Conservation (phyloP, 2,888 invertebrate species). For the Panopea generosa region DNA sequence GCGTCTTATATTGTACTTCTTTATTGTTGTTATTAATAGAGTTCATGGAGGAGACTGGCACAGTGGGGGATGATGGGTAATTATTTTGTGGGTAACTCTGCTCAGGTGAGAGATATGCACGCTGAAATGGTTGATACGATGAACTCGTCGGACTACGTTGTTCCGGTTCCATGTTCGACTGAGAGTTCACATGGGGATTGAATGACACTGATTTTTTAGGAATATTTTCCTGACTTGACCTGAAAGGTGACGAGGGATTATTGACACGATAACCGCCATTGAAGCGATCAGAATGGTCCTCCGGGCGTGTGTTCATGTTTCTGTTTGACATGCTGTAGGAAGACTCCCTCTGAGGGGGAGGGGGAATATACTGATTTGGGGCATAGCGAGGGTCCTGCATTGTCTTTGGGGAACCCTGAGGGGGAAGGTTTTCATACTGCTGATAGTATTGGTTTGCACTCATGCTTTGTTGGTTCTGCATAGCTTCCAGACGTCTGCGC, state of each 20-base stretch:
- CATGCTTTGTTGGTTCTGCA: slow-evolving; percentile 58
- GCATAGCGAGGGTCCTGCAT: slow-evolving; percentile 50
- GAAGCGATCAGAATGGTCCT: slow-evolving; percentile 41
- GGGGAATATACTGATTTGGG: slow-evolving; percentile 84
- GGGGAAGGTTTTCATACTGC: slow-evolving; percentile 75
- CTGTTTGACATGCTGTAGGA: slow-evolving; percentile 88
- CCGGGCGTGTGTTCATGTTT: slow-evolving; percentile 26
- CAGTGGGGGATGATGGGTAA: slow-evolving; percentile 65
- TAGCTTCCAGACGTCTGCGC: slow-evolving; percentile 70
- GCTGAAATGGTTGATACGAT: slow-evolving; percentile 71
- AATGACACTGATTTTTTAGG: slow-evolving; percentile 85
- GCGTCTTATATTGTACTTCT: slow-evolving; percentile 67
- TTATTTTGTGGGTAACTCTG: slow-evolving; percentile 75
- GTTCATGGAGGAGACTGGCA: slow-evolving; percentile 60
- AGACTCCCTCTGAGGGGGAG: slow-evolving; percentile 94
- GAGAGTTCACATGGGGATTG: slow-evolving; percentile 84
- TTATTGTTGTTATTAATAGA: slow-evolving; percentile 46
- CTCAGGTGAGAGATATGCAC: slow-evolving; percentile 78
- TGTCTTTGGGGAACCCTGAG: slow-evolving; percentile 63
- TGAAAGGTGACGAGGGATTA: slow-evolving; percentile 47
- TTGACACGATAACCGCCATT: slow-evolving; percentile 52
- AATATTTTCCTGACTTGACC: slow-evolving; percentile 66
- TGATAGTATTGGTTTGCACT: slow-evolving; percentile 57
- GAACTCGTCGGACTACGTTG: slow-evolving; percentile 55
- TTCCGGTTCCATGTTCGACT: slow-evolving; percentile 71